Evolutionary conservation across 1,140 invertebrate species (phyloP).

Genomic region (Microplitis mediator): DNA sequence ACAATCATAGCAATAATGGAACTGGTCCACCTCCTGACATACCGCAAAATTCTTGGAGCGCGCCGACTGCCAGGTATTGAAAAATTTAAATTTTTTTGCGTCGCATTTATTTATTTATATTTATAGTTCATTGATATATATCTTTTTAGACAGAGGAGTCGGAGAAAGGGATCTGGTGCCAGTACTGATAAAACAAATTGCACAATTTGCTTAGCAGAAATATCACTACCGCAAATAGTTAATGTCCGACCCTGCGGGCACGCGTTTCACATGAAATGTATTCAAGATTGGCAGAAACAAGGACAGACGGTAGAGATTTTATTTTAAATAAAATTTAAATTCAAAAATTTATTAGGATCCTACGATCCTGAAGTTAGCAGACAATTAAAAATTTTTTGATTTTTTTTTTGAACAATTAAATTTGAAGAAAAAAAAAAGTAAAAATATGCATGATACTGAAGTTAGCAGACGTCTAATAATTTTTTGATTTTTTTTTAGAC

Average conservation of each 20-base stretch:
- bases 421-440: too few relatives aligned
- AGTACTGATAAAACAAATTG: conserved; percentile 28
- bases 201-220: conserved; percentile 33
- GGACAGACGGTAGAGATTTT: conserved; percentile 26
- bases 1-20: conserved; percentile 14
- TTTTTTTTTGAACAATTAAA: too few relatives aligned
- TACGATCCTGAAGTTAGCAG: not conserved
- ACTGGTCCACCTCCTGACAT: conserved; percentile 12
- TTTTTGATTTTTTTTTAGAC: too few relatives aligned
- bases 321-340: not conserved
- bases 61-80: conserved; percentile 10
- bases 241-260: conserved; percentile 30
- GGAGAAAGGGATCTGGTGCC: conserved; percentile 14
- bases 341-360: not conserved
- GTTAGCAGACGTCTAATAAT: too few relatives aligned
- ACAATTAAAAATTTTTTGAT: too few relatives aligned
- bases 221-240: not conserved
- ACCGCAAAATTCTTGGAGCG: conserved; percentile 10
- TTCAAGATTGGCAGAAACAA: conserved; percentile 30
- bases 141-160: conserved; percentile 14
- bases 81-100: not conserved
- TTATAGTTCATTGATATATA: not conserved
- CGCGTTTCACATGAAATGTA: conserved; percentile 38
- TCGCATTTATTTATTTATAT: not conserved
- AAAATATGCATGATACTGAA: too few relatives aligned